A percentile compares a stretch with the other conserved stretches of the same genome.
These are phyloP conservation scores for Sebastes flavidus DNA, from an alignment of 2,797 vertebrate genomes.

Conservation along the genomic window DNA sequence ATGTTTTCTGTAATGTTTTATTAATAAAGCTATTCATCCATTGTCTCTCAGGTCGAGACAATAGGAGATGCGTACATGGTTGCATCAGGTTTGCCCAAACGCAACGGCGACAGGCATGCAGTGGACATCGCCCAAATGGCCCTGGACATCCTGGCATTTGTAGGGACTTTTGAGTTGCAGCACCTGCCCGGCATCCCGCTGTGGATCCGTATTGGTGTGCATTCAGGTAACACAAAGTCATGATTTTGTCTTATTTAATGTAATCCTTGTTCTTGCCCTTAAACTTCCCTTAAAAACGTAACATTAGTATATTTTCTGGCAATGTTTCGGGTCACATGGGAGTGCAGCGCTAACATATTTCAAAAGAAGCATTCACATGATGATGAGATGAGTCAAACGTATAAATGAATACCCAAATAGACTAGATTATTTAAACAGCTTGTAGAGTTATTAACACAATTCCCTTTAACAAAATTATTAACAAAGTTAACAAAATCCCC, in stretches of 20 bases:
- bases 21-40: neutral
- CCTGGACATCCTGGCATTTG: constrained; percentile 93
- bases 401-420: neutral
- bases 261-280: neutral
- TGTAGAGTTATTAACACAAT: neutral
- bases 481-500: too few relatives aligned
- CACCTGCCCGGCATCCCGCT: constrained; percentile 94
- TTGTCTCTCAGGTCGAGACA: constrained; percentile 89
- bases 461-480: too few relatives aligned
- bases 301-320: neutral
- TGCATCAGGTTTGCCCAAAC: constrained; percentile 92
- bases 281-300: neutral
- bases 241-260: neutral
- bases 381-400: neutral
- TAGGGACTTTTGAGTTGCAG: constrained; percentile 91
- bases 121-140: constrained; percentile 96
- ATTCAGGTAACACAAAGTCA: constrained; percentile 86
- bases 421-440: neutral
- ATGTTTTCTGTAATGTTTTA: neutral
- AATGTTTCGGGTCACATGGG: neutral
- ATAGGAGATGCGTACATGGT: constrained; percentile 99
- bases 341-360: neutral
- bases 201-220: constrained; percentile 97
- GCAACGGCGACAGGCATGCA: constrained; percentile 93
- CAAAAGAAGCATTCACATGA: neutral